Base-by-base conservation (phyloP, 1,140 invertebrate species). In the Coenobita brevimanus region DNA sequence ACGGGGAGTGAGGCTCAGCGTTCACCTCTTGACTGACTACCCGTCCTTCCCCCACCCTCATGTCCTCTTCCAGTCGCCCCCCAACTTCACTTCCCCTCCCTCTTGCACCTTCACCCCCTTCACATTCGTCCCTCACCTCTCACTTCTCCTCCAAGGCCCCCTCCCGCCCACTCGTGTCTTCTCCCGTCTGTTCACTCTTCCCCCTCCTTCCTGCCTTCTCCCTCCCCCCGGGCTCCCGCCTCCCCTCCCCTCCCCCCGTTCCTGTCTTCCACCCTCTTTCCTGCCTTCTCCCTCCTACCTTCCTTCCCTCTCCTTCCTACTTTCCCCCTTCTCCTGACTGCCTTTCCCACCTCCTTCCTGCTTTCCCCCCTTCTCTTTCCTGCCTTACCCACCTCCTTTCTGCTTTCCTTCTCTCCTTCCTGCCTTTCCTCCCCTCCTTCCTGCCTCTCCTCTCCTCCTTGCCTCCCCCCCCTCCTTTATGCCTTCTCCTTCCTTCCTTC, bases 391-490 rank as follows among this genome's bases (percentile, higher is more conserved):
- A 50, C 46, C 17, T 17, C 17, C 30, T 27, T 15, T 79, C 41
- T 46, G 15, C 24, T 15, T 30, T 33, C 38, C 30, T 33, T 50
- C 46, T 78, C 75, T 33, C 46, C 30, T 43, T 78, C 75, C 30
- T 43, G 21, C 75, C 50, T 21, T 78, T 15, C 33, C 75, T 79
- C 46, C 46, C 46, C 46, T n/a, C 54, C 75, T 54, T 33, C 75
- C 33, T n/a, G 43, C 75, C n/a, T 43, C 21, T n/a, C 33, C 75
- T 50, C 75, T 54, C 41, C n/a, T 46, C 50, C 75, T 54, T n/a
- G n/a, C 27, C n/a, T 33, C 46, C 21, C 0, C 46, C n/a, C 46
- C 17, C 46, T 27, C 75, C 13, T n/a, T n/a, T 24, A 15, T n/a
- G 17, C 38, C 13, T 27, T 17, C 24, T 78, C 43, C 30, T 10